phyloP scores from a whole-genome alignment of 1,140 invertebrate genomes.

The Drosophila guanche region DNA sequence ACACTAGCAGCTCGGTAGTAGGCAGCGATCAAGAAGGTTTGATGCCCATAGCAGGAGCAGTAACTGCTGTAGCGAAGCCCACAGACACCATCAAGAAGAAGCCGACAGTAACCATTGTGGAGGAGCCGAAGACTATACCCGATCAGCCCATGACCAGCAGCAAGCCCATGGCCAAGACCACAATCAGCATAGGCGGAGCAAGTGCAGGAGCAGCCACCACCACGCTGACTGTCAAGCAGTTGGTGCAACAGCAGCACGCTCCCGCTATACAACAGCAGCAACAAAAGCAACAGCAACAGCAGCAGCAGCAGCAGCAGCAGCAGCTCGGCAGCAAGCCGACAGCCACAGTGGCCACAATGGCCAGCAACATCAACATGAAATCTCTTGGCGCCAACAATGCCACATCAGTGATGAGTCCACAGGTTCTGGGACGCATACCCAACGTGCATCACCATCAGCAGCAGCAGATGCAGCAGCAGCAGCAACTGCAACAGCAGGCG shows the following conservation, averaged over 20 bases:
- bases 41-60: conserved; percentile 18
- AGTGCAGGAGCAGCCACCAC: conserved; percentile 36
- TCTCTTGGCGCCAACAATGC: conserved; percentile 23
- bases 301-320: conserved; percentile 73
- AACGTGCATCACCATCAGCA: conserved; percentile 68
- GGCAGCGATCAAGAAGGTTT: conserved; percentile 92
- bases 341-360: conserved; percentile 17
- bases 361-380: conserved; percentile 18
- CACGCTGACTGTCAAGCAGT: conserved; percentile 75
- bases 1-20: conserved; percentile 93
- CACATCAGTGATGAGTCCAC: conserved; percentile 55
- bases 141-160: conserved; percentile 36
- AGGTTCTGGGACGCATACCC: conserved; percentile 69
- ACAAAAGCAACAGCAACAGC: conserved; percentile 39
- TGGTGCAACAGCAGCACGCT: conserved; percentile 79
- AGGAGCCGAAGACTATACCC: conserved; percentile 75
- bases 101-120: conserved; percentile 75
- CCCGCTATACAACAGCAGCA: conserved; percentile 67
- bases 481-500: conserved; percentile 56
- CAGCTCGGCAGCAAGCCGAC: conserved; percentile 54
- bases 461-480: conserved; percentile 36
- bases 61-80: conserved; percentile 41
- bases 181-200: conserved; percentile 59
- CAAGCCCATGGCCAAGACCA: conserved; percentile 61
- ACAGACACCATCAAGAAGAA: conserved; percentile 83